Conservation (phyloP, 1,140 invertebrate genomes). For the Lordiphosa stackelbergi region DNA sequence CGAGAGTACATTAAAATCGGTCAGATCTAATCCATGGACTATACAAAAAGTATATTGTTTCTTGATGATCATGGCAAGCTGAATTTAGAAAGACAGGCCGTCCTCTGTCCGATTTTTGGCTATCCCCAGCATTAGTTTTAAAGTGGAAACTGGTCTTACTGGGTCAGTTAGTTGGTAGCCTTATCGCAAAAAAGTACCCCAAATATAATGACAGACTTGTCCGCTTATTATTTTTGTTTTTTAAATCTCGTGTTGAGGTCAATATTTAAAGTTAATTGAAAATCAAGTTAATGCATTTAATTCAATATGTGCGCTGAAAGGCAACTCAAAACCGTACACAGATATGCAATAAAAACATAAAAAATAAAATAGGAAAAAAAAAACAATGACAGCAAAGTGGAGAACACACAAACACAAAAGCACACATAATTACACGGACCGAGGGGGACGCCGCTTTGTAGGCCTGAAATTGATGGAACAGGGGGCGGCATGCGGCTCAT, state of each 20-base stretch:
- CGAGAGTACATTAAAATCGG: too few species aligned
- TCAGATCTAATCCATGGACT: too few species aligned
- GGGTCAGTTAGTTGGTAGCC: background rate
- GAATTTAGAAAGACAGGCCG: too few species aligned
- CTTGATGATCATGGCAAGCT: too few species aligned
- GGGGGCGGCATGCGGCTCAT: conserved; percentile 13
- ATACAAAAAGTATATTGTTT: too few species aligned
- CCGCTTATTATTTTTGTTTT: background rate
- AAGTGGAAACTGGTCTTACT: too few species aligned
- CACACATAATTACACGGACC: conserved; percentile 44
- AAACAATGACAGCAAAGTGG: background rate
- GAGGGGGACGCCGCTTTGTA: conserved; percentile 1
- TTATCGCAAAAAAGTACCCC: conserved; percentile 5
- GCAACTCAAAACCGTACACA: conserved; percentile 51
- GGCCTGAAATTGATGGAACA: background rate
- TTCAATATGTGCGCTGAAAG: conserved; percentile 58
- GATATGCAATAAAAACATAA: conserved; percentile 69
- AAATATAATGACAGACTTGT: conserved; percentile 13
- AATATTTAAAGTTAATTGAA: conserved; percentile 71
- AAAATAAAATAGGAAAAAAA: conserved; percentile 25
- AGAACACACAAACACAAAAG: conserved; percentile 35
- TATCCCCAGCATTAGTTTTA: too few species aligned
- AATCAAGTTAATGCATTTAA: conserved; percentile 75
- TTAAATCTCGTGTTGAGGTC: conserved; percentile 48
- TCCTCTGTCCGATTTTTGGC: too few species aligned